Percentiles rank a stretch among this genome's conserved stretches.
These are phyloP conservation scores for Trachythela sp. DNA, from an alignment of 64 coral and sea anemone genomes.

Conservation along the genomic window DNA sequence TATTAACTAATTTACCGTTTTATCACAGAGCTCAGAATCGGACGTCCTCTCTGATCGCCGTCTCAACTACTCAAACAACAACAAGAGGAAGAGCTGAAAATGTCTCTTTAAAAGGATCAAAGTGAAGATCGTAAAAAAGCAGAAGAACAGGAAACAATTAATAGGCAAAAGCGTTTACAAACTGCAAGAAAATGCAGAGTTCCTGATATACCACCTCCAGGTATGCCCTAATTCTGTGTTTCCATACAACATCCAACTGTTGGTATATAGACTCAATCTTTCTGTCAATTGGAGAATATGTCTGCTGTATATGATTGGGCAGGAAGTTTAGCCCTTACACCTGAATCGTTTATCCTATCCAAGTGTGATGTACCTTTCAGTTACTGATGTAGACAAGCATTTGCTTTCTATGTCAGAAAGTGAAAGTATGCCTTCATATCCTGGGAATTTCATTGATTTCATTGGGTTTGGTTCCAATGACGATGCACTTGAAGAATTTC, in stretches of 20 bases:
- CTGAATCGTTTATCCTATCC: slow-evolving; percentile 19
- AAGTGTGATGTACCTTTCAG: slow-evolving; percentile 13
- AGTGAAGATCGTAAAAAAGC: neutral
- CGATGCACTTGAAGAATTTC: too few relatives aligned
- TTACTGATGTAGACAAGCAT: slow-evolving; percentile 13
- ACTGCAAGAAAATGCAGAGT: neutral
- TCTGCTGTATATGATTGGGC: slow-evolving; percentile 33
- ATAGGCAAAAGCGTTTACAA: slow-evolving; percentile 24
- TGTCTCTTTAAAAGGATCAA: slow-evolving; percentile 9
- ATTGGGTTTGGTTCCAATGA: slow-evolving; percentile 8
- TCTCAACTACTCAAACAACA: slow-evolving; percentile 32
- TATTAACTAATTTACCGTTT: too few relatives aligned
- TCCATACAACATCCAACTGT: slow-evolving; percentile 21
- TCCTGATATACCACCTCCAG: slow-evolving; percentile 27
- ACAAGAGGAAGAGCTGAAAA: slow-evolving; percentile 19
- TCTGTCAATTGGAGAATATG: slow-evolving; percentile 30
- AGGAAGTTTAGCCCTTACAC: slow-evolving; percentile 24
- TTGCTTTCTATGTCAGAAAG: neutral
- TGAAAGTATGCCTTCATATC: slow-evolving; percentile 16
- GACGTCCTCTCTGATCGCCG: too few relatives aligned
- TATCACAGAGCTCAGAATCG: too few relatives aligned
- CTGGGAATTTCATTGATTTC: slow-evolving; percentile 16
- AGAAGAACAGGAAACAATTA: slow-evolving; percentile 17
- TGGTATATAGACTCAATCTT: slow-evolving; percentile 15
- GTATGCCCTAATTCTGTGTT: slow-evolving; percentile 30